These are phyloP conservation scores for Ligdia adustata DNA, from an alignment of 2,888 invertebrate genomes.

Conservation along the genomic window DNA sequence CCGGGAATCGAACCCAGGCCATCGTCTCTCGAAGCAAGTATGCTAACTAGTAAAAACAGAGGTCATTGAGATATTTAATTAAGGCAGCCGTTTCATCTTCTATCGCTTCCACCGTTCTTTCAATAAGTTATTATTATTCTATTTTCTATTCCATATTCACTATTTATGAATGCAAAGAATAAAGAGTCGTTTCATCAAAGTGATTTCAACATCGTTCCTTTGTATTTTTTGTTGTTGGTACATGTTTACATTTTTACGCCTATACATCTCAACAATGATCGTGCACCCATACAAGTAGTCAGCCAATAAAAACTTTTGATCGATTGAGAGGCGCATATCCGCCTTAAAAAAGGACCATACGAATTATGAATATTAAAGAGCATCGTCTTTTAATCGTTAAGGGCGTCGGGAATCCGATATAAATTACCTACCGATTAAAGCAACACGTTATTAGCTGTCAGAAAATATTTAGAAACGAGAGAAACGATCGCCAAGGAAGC, in stretches of 20 bases:
- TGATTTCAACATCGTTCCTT: slow-evolving; percentile 39
- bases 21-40: too few relatives aligned
- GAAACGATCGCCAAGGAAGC: slow-evolving; percentile 49
- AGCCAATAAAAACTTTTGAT: slow-evolving; percentile 67
- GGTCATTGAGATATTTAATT: too few relatives aligned
- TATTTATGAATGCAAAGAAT: not conserved
- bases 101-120: too few relatives aligned
- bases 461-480: slow-evolving; percentile 55
- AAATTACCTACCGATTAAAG: slow-evolving; percentile 73
- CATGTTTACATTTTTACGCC: slow-evolving; percentile 58
- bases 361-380: slow-evolving; percentile 55
- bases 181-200: slow-evolving; percentile 31
- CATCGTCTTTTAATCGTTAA: slow-evolving; percentile 62
- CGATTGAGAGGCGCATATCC: slow-evolving; percentile 67
- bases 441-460: slow-evolving; percentile 67
- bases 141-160: too few relatives aligned
- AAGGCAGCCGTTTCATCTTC: too few relatives aligned
- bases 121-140: too few relatives aligned
- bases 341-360: slow-evolving; percentile 43
- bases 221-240: slow-evolving; percentile 49
- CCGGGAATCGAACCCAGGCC: too few relatives aligned
- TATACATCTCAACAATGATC: slow-evolving; percentile 37
- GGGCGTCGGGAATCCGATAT: slow-evolving; percentile 71
- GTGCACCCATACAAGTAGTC: slow-evolving; percentile 48
- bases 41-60: too few relatives aligned